These are phyloP conservation scores for Alethe diademata DNA, from an alignment of 2,113 vertebrate species.

Conservation along the genomic window DNA sequence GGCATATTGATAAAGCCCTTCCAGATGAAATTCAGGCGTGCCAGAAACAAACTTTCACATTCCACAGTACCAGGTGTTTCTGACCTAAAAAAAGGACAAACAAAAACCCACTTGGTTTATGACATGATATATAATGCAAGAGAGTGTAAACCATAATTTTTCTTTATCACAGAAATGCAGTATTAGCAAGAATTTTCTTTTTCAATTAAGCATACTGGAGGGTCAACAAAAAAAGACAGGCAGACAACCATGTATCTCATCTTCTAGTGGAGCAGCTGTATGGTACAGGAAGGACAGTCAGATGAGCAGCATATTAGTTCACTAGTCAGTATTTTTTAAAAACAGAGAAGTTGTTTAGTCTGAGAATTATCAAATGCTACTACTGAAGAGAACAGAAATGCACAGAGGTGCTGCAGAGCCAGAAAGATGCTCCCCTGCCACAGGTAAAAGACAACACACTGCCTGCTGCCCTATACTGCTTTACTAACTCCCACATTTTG, in stretches of 20 bases:
- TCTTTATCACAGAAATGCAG: not conserved
- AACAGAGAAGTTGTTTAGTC: not conserved
- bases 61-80: slow-evolving; percentile 82
- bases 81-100: slow-evolving; percentile 61
- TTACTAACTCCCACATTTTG: not conserved
- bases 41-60: slow-evolving; percentile 88
- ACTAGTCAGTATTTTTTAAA: not conserved
- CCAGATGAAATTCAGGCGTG: slow-evolving; percentile 88
- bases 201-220: not conserved
- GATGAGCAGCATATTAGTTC: not conserved
- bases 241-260: not conserved
- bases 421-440: not conserved
- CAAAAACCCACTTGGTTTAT: not conserved
- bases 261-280: not conserved
- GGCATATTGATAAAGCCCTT: slow-evolving; percentile 96
- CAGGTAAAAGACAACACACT: not conserved
- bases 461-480: not conserved
- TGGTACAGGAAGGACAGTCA: not conserved
- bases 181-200: not conserved
- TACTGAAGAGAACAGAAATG: not conserved
- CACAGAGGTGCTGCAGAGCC: not conserved
- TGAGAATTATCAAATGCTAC: not conserved
- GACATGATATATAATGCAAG: not conserved
- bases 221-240: not conserved
- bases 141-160: not conserved